Evolutionary conservation across 2,113 vertebrate species (phyloP).

Genomic region (Ibidorhyncha struthersii): DNA sequence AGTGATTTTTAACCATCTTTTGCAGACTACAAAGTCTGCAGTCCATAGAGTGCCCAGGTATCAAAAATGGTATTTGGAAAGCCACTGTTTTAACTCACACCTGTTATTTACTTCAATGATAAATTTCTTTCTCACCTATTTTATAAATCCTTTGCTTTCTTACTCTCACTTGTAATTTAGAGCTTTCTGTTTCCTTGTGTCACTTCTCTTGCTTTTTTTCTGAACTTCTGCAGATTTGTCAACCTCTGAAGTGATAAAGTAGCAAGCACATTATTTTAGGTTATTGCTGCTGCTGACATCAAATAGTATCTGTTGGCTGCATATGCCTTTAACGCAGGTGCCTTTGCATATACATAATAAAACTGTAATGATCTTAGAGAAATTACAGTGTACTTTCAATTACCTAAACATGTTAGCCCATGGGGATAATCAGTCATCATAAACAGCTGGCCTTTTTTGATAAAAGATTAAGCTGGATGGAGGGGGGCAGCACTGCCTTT

Average conservation of each 20-base stretch:
- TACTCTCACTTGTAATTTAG: not conserved
- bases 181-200: not conserved
- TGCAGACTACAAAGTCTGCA: not conserved
- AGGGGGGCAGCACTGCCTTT: not conserved
- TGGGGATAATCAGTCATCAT: not conserved
- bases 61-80: too few relatives aligned
- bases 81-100: too few relatives aligned
- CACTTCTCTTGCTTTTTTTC: not conserved
- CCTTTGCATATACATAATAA: not conserved
- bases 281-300: not conserved
- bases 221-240: not conserved
- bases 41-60: not conserved
- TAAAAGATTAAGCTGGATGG: not conserved
- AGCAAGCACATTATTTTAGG: not conserved
- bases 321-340: not conserved
- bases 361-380: not conserved
- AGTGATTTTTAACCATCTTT: not conserved
- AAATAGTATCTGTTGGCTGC: not conserved
- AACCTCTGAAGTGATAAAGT: not conserved
- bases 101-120: not conserved
- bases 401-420: not conserved
- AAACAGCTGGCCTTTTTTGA: not conserved
- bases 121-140: not conserved
- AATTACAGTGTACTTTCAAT: not conserved
- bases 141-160: not conserved